Evolutionary conservation across 2,113 vertebrate species (phyloP).

Genomic region (Trinectes maculatus): DNA sequence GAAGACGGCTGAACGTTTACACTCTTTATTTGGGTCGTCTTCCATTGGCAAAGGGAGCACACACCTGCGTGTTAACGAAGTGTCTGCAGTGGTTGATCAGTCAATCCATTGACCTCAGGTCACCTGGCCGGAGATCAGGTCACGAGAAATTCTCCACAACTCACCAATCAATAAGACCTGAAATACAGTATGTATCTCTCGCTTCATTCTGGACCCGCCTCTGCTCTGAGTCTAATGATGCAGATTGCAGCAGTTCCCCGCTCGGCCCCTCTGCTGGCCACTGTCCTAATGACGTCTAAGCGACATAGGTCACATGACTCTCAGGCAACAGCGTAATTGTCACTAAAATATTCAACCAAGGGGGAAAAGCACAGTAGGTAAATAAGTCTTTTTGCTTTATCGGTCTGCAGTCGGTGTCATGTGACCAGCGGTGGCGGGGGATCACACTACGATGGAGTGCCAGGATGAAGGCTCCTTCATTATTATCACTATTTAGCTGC

Average conservation of each 20-base stretch:
- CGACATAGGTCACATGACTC: not conserved
- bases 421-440: constrained; percentile 19
- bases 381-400: constrained; percentile 38
- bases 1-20: not conserved
- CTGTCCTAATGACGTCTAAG: too few species aligned
- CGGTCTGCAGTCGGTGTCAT: constrained; percentile 40
- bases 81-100: too few species aligned
- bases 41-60: not conserved
- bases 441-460: constrained; percentile 54
- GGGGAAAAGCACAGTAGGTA: constrained; percentile 5
- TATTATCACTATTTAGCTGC: constrained; percentile 61
- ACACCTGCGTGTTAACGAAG: too few species aligned
- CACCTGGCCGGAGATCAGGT: too few species aligned
- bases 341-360: not conserved
- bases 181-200: too few species aligned
- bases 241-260: not conserved
- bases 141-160: not conserved
- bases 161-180: too few species aligned
- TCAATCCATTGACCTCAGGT: too few species aligned
- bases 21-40: not conserved
- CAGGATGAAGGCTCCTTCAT: constrained; percentile 50
- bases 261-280: not conserved
- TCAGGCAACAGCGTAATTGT: not conserved
- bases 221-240: not conserved
- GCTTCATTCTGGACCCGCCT: not conserved